phyloP scores from a whole-genome alignment of 1,140 invertebrate species.

The Cataglyphis hispanica region DNA sequence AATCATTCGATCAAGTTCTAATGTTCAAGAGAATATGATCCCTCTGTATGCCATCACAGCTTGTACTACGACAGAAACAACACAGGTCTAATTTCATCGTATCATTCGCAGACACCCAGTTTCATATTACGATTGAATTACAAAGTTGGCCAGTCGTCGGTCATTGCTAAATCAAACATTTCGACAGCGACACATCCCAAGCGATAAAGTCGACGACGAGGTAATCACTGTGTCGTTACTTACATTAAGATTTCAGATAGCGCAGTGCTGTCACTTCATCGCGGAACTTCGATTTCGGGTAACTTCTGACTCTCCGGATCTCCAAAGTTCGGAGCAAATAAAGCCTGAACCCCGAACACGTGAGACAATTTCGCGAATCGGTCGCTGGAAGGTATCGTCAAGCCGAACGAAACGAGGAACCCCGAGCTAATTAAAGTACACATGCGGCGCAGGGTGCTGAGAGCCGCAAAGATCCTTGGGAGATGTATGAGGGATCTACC shows the following conservation, averaged over 20 bases:
- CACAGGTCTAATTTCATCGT: neutral
- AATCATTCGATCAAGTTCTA: neutral
- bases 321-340: slow-evolving; percentile 72
- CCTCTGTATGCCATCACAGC: neutral
- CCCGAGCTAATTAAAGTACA: slow-evolving; percentile 71
- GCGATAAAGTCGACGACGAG: slow-evolving; percentile 24
- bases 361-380: slow-evolving; percentile 72
- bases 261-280: slow-evolving; percentile 54
- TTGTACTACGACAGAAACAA: slow-evolving; percentile 11
- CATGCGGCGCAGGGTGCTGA: slow-evolving; percentile 15
- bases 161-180: slow-evolving; percentile 50
- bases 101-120: neutral
- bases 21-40: neutral
- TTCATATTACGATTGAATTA: slow-evolving; percentile 42
- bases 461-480: slow-evolving; percentile 52
- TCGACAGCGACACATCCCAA: slow-evolving; percentile 31
- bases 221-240: slow-evolving; percentile 65
- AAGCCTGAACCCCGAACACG: slow-evolving; percentile 51
- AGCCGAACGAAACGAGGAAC: slow-evolving; percentile 50
- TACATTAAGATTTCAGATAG: slow-evolving; percentile 68
- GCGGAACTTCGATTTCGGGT: slow-evolving; percentile 56
- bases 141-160: neutral
- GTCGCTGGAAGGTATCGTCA: slow-evolving; percentile 43
- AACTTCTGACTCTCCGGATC: slow-evolving; percentile 36
- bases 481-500: slow-evolving; percentile 59